Conservation (phyloP, 2,113 vertebrate genomes). For the Tupaia chinensis region DNA sequence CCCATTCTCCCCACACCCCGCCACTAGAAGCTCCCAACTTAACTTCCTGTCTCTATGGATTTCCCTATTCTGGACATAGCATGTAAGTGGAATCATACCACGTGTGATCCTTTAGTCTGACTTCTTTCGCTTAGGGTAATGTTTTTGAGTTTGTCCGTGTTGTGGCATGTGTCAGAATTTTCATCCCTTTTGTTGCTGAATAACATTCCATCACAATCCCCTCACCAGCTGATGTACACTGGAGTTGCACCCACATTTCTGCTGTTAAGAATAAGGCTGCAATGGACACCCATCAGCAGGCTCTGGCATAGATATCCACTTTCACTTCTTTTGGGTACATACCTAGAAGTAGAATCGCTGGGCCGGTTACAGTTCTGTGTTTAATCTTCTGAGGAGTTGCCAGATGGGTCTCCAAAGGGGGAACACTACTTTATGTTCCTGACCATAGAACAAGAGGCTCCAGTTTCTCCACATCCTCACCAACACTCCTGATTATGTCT, state of each 20-base stretch:
- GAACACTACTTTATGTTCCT: not conserved
- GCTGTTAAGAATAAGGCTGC: not conserved
- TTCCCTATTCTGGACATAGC: not conserved
- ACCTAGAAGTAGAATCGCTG: fast-evolving
- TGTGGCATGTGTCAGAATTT: fast-evolving
- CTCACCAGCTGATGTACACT: not conserved
- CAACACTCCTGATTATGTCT: not conserved
- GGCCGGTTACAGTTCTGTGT: not conserved
- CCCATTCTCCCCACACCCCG: not conserved
- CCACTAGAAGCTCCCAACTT: not conserved
- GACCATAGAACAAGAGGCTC: fast-evolving
- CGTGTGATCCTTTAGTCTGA: fast-evolving
- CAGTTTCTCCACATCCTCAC: not conserved
- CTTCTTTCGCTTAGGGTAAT: not conserved
- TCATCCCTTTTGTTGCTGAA: fast-evolving
- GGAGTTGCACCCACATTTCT: not conserved
- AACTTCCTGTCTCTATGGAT: not conserved
- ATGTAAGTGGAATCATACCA: fast-evolving
- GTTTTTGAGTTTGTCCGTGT: not conserved
- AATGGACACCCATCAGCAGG: too few relatives aligned
- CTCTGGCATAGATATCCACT: fast-evolving
- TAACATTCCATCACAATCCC: fast-evolving
- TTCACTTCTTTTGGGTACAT: not conserved
- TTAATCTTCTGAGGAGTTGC: not conserved
- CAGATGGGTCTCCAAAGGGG: too few relatives aligned